A percentile compares a stretch with the other conserved stretches of the same genome.
phyloP scores from a whole-genome alignment of 1,140 invertebrate genomes.

The Euwallacea fornicatus region DNA sequence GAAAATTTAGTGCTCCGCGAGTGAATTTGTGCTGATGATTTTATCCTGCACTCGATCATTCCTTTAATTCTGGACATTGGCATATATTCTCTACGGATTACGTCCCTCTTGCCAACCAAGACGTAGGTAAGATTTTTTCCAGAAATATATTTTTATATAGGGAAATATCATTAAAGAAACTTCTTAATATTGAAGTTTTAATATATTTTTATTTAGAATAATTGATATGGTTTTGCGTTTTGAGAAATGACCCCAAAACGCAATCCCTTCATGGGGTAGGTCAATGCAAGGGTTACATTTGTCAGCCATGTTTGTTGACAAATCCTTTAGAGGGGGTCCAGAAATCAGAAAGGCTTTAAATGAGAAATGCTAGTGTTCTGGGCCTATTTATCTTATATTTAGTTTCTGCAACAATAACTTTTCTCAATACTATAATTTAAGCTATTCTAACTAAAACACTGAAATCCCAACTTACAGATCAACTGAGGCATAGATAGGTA shows the following conservation, averaged over 20 bases:
- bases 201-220: background rate
- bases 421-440: too few species aligned
- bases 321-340: conserved; percentile 15
- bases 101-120: background rate
- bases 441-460: too few species aligned
- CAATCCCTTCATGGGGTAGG: conserved; percentile 23
- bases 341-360: background rate
- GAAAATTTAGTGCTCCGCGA: background rate
- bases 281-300: conserved; percentile 33
- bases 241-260: background rate
- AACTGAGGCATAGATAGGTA: too few species aligned
- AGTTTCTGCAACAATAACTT: too few species aligned
- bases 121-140: background rate
- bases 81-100: too few species aligned
- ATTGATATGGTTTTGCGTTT: background rate
- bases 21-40: background rate
- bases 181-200: background rate
- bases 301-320: conserved; percentile 39
- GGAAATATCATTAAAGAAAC: background rate
- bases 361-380: too few species aligned
- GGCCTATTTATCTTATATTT: too few species aligned
- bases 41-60: background rate
- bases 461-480: too few species aligned
- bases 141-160: background rate
- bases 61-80: too few species aligned